Base-by-base conservation (phyloP, 2,113 vertebrate species). In the Chamaea fasciata region DNA sequence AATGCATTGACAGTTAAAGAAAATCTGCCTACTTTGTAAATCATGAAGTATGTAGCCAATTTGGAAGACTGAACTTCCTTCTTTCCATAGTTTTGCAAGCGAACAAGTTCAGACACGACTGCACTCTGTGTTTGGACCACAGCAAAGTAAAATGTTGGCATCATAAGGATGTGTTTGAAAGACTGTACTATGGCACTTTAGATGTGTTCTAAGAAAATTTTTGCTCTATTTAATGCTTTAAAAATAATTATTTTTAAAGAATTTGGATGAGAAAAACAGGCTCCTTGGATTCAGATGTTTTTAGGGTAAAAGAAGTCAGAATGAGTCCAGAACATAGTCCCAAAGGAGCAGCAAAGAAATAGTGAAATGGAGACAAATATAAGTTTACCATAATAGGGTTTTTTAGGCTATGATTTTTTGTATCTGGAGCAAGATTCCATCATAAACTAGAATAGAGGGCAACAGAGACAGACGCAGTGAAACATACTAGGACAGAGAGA, bases 111-210 rank as follows among this genome's bases (percentile, higher is more conserved):
- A 65, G 42, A 50, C 30, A 37, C 1, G 1, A 68, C 60, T 0
- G 0, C n/a, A 27, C 31, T 14, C 77, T 30, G 26, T 0, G 0
- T 68, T 22, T 62, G 47, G 55, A 87, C 59, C 53, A 75, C 62
- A 76, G n/a, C 50, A 67, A 77, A 83, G 37, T 35, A 60, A 94
- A 91, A 62, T 4, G 0, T 15, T 52, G 11, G 21, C 56, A 15
- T 83, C 42, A 53, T 17, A 69, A 70, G 35, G 42, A 73, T 2
- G 4, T 21, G 24, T 44, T 59, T 70, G 81, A 39, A 59, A 93
- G 47, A 63, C 52, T 74, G 21, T 30, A 27, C 26, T n/a, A 23
- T 17, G 13, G 24, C 22, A 59, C 59, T 62, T 69, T 62, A 39
- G 19, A 37, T 33, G 10, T 35, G 10, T 63, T 47, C 55, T 60